phyloP scores from a whole-genome alignment of 2,888 invertebrate genomes.

The Amiota communis region DNA sequence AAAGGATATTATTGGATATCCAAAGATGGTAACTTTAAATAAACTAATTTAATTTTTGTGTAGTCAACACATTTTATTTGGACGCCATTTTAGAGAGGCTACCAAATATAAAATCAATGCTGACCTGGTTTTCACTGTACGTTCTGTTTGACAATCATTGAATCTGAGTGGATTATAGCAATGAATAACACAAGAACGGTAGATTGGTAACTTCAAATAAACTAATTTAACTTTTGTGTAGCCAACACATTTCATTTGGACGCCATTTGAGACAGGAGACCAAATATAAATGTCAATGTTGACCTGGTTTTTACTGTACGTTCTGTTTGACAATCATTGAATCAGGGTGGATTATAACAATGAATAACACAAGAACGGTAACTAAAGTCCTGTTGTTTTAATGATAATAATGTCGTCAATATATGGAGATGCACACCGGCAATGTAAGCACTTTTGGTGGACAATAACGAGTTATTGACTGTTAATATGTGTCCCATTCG shows the following conservation, averaged over 20 bases:
- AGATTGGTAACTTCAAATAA: neutral
- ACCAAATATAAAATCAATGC: constrained; percentile 36
- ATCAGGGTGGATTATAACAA: constrained; percentile 47
- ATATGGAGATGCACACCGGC: constrained; percentile 65
- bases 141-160: constrained; percentile 71
- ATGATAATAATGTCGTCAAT: constrained; percentile 57
- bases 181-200: constrained; percentile 42
- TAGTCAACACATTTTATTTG: constrained; percentile 39
- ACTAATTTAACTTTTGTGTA: constrained; percentile 31
- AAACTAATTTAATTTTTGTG: constrained; percentile 22
- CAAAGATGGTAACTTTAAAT: no score
- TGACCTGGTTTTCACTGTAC: constrained; percentile 52
- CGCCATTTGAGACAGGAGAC: neutral
- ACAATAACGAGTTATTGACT: constrained; percentile 67
- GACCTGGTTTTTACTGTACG: constrained; percentile 52
- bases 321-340: constrained; percentile 71
- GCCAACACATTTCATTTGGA: constrained; percentile 35
- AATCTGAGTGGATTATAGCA: constrained; percentile 28
- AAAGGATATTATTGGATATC: constrained; percentile 8
- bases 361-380: constrained; percentile 70
- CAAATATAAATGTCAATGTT: constrained; percentile 41
- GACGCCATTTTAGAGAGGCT: neutral
- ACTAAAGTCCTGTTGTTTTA: neutral
- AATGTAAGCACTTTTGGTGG: constrained; percentile 46
- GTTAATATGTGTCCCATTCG: constrained; percentile 69